Conservation (phyloP, 2,797 vertebrate species). For the Potorous gilbertii region DNA sequence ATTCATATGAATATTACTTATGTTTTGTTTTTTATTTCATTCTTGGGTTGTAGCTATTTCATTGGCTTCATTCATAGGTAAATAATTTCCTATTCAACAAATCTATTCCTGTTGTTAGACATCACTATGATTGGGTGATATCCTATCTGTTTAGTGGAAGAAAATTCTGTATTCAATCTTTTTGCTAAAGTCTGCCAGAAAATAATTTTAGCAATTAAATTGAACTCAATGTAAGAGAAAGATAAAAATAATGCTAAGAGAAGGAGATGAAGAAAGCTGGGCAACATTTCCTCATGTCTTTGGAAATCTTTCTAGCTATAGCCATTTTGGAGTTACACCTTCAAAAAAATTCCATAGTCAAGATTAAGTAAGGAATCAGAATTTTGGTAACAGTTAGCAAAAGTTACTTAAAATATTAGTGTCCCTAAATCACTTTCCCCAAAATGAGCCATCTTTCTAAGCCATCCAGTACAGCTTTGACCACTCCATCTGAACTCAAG, state of each 20-base stretch:
- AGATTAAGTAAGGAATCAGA: not conserved
- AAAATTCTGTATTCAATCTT: not conserved
- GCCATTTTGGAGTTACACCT: not conserved
- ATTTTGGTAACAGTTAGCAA: not conserved
- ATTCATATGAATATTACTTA: not conserved
- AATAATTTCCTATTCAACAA: not conserved
- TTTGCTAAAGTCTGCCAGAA: not conserved
- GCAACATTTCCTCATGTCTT: not conserved
- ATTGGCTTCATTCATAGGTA: not conserved
- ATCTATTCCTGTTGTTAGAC: not conserved
- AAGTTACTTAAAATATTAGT: not conserved
- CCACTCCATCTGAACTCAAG: not conserved
- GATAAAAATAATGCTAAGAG: not conserved
- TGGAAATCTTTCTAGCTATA: not conserved
- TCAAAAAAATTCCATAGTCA: not conserved
- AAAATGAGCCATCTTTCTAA: not conserved
- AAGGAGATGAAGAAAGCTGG: not conserved
- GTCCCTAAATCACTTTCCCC: not conserved
- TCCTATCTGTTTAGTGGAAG: not conserved
- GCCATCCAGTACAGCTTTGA: not conserved
- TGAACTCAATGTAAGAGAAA: not conserved
- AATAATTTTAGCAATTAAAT: not conserved
- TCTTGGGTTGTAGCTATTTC: not conserved
- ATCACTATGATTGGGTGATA: not conserved
- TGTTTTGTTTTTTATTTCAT: not conserved